Evolutionary conservation across 2,888 invertebrate species (phyloP).

Genomic region (Eupithecia dodoneata): DNA sequence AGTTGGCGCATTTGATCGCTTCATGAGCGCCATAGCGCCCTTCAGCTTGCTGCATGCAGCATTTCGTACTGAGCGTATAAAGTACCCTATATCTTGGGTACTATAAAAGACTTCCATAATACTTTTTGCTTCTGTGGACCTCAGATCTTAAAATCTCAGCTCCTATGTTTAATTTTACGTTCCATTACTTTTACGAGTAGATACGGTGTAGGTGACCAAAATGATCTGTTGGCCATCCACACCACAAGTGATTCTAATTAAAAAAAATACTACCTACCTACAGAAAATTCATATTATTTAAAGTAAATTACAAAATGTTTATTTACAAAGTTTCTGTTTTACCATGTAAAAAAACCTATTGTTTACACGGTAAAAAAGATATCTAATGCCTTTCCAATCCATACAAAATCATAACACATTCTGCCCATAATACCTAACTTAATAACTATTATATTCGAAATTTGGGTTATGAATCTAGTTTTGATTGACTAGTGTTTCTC

Average conservation of each 20-base stretch:
- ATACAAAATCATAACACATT: neutral
- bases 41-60: neutral
- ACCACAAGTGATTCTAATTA: neutral
- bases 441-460: neutral
- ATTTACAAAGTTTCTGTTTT: neutral
- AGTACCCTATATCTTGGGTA: neutral
- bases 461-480: constrained; percentile 68
- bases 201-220: neutral
- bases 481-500: constrained; percentile 77
- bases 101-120: neutral
- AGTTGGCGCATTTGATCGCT: neutral
- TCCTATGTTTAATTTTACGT: neutral
- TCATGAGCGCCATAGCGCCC: neutral
- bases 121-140: neutral
- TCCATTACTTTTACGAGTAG: neutral
- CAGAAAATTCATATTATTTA: neutral
- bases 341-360: neutral
- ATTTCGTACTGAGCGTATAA: neutral
- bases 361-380: neutral
- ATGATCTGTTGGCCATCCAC: neutral
- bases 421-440: neutral
- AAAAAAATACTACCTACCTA: neutral
- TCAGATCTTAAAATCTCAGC: neutral
- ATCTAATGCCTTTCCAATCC: neutral
- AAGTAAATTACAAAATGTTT: neutral